Conservation (phyloP, 2,888 invertebrate species). For the Drosophila kambysellisi region DNA sequence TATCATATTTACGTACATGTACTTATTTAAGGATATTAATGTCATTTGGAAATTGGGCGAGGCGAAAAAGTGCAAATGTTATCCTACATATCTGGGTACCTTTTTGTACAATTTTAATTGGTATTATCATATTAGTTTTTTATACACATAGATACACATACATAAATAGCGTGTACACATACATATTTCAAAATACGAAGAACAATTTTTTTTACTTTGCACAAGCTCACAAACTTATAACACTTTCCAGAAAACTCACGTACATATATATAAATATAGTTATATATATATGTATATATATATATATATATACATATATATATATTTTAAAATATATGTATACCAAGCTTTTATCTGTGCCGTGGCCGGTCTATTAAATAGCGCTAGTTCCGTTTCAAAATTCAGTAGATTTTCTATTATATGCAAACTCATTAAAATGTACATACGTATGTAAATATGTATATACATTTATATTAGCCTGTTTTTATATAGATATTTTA, state of each 20-base stretch:
- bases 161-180: background rate
- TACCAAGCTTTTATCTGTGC: background rate
- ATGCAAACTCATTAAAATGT: background rate
- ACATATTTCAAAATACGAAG: background rate
- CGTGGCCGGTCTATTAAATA: background rate
- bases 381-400: background rate
- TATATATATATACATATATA: background rate
- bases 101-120: background rate
- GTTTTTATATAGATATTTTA: constrained; percentile 1
- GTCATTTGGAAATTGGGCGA: constrained; percentile 17
- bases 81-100: constrained; percentile 7
- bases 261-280: background rate
- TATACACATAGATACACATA: background rate
- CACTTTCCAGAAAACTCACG: background rate
- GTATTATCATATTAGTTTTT: background rate
- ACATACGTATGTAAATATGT: background rate
- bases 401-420: constrained; percentile 1
- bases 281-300: background rate
- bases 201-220: background rate
- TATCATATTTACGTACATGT: background rate
- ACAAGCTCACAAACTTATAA: background rate
- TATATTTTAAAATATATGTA: background rate
- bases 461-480: background rate
- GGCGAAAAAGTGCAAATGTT: background rate
- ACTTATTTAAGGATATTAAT: background rate